These are phyloP conservation scores for Phacellophora camtschatica DNA, from an alignment of 30 jellyfish, hydroid and myxozoan species.

Conservation along the genomic window DNA sequence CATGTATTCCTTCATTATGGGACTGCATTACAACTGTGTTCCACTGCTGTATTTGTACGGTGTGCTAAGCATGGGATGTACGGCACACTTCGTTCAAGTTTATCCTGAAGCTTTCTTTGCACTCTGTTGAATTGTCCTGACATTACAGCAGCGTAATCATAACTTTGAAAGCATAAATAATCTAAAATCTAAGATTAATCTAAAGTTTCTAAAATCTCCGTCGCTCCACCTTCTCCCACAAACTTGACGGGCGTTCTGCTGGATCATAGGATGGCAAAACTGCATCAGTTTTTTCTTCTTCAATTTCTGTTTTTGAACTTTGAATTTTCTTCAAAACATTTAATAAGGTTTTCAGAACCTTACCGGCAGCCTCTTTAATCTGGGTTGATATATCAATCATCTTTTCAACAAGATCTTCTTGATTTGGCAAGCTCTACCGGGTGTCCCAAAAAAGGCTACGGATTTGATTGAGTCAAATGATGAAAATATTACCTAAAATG, in stretches of 20 bases:
- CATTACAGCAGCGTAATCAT: slow-evolving; percentile 50
- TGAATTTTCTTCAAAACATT: background rate
- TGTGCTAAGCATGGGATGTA: slow-evolving; percentile 44
- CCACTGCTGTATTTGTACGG: slow-evolving; percentile 29
- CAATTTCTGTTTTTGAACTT: background rate
- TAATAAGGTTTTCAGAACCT: background rate
- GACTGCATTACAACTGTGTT: background rate
- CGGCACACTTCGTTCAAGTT: slow-evolving; percentile 21
- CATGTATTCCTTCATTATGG: too few species aligned
- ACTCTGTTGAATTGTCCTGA: slow-evolving; percentile 36
- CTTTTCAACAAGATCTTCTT: background rate
- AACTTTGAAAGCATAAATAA: slow-evolving; percentile 8
- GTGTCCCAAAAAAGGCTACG: too few species aligned
- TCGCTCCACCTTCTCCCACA: slow-evolving; percentile 52
- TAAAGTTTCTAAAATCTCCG: slow-evolving; percentile 23
- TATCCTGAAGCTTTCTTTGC: slow-evolving; percentile 26
- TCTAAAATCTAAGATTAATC: background rate
- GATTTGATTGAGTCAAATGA: too few species aligned
- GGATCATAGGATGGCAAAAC: slow-evolving; percentile 19
- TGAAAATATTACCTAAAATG: too few species aligned
- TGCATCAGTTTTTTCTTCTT: background rate
- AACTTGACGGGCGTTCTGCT: background rate
- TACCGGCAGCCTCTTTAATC: slow-evolving; percentile 15
- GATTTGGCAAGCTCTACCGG: slow-evolving; percentile 25
- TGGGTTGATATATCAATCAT: background rate